Base-by-base conservation (phyloP, 2,797 vertebrate species). In the Schizothorax lantsangensis region DNA sequence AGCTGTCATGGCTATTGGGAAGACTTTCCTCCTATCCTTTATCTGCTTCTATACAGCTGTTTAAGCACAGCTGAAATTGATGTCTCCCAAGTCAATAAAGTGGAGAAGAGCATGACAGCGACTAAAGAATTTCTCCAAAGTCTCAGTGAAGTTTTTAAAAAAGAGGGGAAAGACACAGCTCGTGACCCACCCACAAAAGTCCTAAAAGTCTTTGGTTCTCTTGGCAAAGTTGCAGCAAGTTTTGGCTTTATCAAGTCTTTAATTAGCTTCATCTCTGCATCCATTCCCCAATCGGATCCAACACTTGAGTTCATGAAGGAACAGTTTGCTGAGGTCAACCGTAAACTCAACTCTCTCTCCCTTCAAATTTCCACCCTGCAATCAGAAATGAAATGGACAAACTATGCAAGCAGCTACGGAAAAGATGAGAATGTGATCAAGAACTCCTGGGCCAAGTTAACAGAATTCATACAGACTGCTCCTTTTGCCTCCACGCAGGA, bases 361-460 rank as follows among this genome's bases (percentile, higher is more conserved):
- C 4, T 54, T 54, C 74, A 77, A 54, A 38, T 77, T 38, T 77
- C 74, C 5, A 36, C 49, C 49, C 74, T 77, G 26, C 47, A 36
- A 77, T 36, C 74, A 54, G 9, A 54, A 72, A 54, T 81, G 49
- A 5, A 81, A 33, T 86, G 84, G 78, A 71, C 52, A 6, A 52
- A 21, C 78, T 86, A 86, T 38, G 38, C 79, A 72, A 86, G 69
- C 59, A 72, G 15, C 5, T 86, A 82, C 8, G 30, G 17, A 6
- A 64, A 74, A 75, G 85, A 82, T 21, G 85, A 82, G 79, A 77
- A 64, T 15, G 78, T 45, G 26, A 86, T 86, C 30, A 81, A 75
- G 62, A 86, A 86, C 57, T 86, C 85, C 54, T 86, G 79, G 85
- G 30, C 4, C 30, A 80, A 86, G 68, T 38, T 81, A 43, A 73